A percentile compares a stretch with the other conserved stretches of the same genome.
phyloP scores from a whole-genome alignment of 23 tunicate species.

The Oikopleura albicans region DNA sequence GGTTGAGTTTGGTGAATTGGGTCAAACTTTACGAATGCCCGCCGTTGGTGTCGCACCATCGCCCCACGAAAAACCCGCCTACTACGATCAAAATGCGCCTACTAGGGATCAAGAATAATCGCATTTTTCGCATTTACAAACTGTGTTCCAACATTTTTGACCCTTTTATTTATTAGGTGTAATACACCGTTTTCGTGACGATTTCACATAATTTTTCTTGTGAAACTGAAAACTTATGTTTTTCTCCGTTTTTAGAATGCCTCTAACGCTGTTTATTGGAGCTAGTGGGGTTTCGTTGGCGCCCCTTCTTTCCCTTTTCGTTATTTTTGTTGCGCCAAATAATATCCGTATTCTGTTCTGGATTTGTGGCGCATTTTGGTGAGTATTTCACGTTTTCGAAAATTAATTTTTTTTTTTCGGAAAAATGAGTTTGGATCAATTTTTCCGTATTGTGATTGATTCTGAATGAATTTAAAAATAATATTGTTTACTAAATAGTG shows the following conservation, averaged over 20 bases:
- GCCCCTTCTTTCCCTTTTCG: not conserved
- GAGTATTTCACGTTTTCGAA: too few relatives aligned
- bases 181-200: not conserved
- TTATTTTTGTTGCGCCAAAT: not conserved
- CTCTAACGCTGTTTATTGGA: not conserved
- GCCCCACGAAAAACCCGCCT: not conserved
- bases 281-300: not conserved
- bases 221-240: not conserved
- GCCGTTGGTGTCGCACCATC: constrained; percentile 17
- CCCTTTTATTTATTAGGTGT: not conserved
- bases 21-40: not conserved
- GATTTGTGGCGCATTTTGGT: constrained; percentile 1
- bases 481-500: too few relatives aligned
- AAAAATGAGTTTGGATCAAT: too few relatives aligned
- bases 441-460: too few relatives aligned
- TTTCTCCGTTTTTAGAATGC: not conserved
- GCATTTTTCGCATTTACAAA: too few relatives aligned
- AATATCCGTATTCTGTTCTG: not conserved
- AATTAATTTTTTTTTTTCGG: too few relatives aligned
- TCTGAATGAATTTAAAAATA: not conserved
- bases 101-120: not conserved
- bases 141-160: too few relatives aligned
- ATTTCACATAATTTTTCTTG: not conserved
- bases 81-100: not conserved
- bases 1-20: not conserved